Evolutionary conservation across 1,140 invertebrate genomes (phyloP).

Genomic region (Drosophila virilis): DNA sequence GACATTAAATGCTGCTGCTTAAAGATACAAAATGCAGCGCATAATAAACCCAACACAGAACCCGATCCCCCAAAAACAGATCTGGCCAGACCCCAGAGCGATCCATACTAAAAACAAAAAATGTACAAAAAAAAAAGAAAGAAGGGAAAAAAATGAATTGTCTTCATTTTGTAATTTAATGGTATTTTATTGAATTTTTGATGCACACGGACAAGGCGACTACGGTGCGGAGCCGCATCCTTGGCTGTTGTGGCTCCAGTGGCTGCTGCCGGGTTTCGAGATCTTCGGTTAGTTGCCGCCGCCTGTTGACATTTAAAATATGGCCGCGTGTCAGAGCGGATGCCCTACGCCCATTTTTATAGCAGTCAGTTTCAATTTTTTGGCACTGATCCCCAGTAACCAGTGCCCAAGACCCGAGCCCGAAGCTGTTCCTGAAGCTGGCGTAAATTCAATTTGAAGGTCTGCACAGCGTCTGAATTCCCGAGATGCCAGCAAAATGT

Average conservation of each 20-base stretch:
- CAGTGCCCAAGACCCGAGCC: neutral
- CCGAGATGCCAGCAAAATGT: slow-evolving; percentile 56
- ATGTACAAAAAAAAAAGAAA: slow-evolving; percentile 11
- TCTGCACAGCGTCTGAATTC: slow-evolving; percentile 48
- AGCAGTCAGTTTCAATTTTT: slow-evolving; percentile 72
- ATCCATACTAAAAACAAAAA: slow-evolving; percentile 18
- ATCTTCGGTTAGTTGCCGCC: slow-evolving; percentile 24
- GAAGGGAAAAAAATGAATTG: slow-evolving; percentile 68
- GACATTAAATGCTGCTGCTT: slow-evolving; percentile 81
- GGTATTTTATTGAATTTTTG: slow-evolving; percentile 83
- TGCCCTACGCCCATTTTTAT: slow-evolving; percentile 84
- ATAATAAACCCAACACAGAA: slow-evolving; percentile 30
- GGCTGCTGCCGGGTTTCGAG: slow-evolving; percentile 21
- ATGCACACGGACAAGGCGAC: slow-evolving; percentile 64
- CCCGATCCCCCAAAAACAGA: slow-evolving; percentile 16
- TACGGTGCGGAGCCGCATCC: slow-evolving; percentile 48
- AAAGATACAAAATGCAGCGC: slow-evolving; percentile 64
- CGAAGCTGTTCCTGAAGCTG: slow-evolving; percentile 10
- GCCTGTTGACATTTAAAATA: slow-evolving; percentile 83
- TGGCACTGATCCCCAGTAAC: slow-evolving; percentile 40
- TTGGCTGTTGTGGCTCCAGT: slow-evolving; percentile 48
- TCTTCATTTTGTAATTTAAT: slow-evolving; percentile 84
- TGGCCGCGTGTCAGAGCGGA: slow-evolving; percentile 79
- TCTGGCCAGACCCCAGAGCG: slow-evolving; percentile 24
- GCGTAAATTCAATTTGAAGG: slow-evolving; percentile 82